A percentile compares a stretch with the other conserved stretches of the same genome.
phyloP scores from a whole-genome alignment of 2,888 invertebrate species.

The Clistopyga incitator region DNA sequence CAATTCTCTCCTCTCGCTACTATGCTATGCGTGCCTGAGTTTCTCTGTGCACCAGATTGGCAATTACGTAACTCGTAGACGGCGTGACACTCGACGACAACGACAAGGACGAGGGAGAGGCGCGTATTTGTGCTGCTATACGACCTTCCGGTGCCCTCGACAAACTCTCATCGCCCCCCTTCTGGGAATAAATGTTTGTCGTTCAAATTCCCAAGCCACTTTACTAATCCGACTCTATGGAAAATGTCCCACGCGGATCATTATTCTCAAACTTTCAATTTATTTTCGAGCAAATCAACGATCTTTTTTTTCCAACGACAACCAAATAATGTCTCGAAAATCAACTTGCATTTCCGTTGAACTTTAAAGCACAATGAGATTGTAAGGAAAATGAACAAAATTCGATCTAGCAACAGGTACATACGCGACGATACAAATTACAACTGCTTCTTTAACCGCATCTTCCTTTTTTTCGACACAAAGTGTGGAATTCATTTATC shows the following conservation, averaged over 20 bases:
- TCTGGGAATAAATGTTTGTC: background rate
- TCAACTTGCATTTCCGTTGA: background rate
- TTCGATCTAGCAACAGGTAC: constrained; percentile 27
- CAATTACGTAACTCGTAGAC: constrained; percentile 21
- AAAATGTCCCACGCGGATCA: background rate
- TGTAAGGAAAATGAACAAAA: background rate
- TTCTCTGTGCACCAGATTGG: background rate
- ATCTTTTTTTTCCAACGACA: too few relatives aligned
- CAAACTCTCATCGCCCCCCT: background rate
- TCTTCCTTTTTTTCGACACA: background rate
- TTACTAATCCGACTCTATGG: background rate
- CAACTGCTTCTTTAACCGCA: background rate
- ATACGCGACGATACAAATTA: background rate
- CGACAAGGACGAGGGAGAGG: constrained; percentile 16
- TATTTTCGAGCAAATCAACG: too few relatives aligned
- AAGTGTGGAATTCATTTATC: background rate
- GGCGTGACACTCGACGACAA: constrained; percentile 19
- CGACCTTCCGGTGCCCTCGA: constrained; percentile 26
- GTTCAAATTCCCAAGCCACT: background rate
- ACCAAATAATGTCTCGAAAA: background rate
- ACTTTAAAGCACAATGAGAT: background rate
- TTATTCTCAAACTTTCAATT: background rate
- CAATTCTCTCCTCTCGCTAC: constrained; percentile 21
- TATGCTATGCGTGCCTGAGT: too few relatives aligned
- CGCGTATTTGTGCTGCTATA: background rate